phyloP scores from a whole-genome alignment of 2,797 vertebrate species.

The Dendrocincla tyrannina region DNA sequence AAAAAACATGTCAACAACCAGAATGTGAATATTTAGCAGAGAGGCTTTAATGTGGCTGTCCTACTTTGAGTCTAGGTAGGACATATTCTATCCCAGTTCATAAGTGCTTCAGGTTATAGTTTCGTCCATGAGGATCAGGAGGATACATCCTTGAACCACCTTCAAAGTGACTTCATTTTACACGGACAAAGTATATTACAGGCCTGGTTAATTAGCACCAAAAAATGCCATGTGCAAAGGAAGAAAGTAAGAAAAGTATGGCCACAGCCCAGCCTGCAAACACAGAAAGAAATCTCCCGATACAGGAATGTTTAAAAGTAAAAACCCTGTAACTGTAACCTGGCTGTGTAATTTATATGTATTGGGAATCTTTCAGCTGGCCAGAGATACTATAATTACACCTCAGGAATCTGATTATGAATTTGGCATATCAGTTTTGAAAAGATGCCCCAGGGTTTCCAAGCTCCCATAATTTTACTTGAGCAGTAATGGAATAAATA shows the following conservation, averaged over 20 bases:
- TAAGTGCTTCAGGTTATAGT: background rate
- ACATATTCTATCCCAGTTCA: background rate
- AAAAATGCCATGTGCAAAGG: background rate
- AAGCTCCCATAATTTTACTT: slow-evolving; percentile 52
- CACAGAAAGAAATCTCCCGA: background rate
- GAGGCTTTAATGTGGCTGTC: background rate
- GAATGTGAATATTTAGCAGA: background rate
- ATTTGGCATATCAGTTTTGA: slow-evolving; percentile 49
- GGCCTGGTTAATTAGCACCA: background rate
- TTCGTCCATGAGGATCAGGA: background rate
- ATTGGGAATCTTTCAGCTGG: slow-evolving; percentile 38
- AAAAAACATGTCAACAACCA: background rate
- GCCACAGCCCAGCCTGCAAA: background rate
- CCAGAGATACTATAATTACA: slow-evolving; percentile 31
- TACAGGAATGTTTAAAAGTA: background rate
- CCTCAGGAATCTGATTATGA: slow-evolving; percentile 34
- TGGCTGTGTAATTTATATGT: slow-evolving; percentile 13
- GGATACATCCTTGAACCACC: background rate
- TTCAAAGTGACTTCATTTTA: background rate
- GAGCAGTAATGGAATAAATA: slow-evolving; percentile 69
- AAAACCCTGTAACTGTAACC: background rate
- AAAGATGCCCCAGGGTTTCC: slow-evolving; percentile 56
- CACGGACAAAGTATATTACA: background rate
- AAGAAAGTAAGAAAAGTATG: background rate
- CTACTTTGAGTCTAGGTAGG: background rate